Base-by-base conservation (phyloP, 2,888 invertebrate genomes). In the Julus scanicus region DNA sequence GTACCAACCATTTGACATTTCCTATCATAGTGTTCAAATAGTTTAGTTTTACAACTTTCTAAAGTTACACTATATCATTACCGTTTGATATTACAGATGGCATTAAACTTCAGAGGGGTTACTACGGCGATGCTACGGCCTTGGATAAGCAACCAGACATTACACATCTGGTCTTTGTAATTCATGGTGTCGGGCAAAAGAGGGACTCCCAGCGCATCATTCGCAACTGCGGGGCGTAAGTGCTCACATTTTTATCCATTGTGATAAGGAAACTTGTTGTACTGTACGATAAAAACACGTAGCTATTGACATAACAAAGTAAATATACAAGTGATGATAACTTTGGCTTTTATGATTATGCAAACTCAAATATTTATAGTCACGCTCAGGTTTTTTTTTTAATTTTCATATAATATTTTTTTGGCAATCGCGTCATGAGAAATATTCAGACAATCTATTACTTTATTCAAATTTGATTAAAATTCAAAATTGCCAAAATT, bases 141-240 rank as follows among this genome's bases (percentile, higher is more conserved):
- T 93, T 93, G 88, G 95, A 95, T 90, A 94, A 94, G 90, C 94
- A 94, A 11, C 92, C 93, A 5, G 95, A 95, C 90, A 94, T 95
- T 89, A 94, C 94, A 86, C 95, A 95, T 91, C 92, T 95, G 89
- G 94, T 95, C 39, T 95, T 95, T 92, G 95, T 95, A 40, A 94
- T 95, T 88, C 95, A 95, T 91, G 95, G 95, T 88, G 95, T 95
- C 89, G 95, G 95, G 29, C 95, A 95, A 91, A 95, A 95, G 91
- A 94, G 94, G 93, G 94, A 95, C 90, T 94, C 94, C 53, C 94
- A 94, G 87, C 93, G 94, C 91, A 95, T 95, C 89, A 94, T 95
- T 89, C 93, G 94, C 89, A 94, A 94, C 90, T 92, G 92, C 89
- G 90, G 87, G 71, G 87, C 89, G 89, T 90, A 88, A 84, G 89